Percentiles rank a stretch among this genome's conserved stretches.
Conservation (phyloP, 37 sponge, comb jelly and placozoan genomes). For the Spongia lamella region DNA sequence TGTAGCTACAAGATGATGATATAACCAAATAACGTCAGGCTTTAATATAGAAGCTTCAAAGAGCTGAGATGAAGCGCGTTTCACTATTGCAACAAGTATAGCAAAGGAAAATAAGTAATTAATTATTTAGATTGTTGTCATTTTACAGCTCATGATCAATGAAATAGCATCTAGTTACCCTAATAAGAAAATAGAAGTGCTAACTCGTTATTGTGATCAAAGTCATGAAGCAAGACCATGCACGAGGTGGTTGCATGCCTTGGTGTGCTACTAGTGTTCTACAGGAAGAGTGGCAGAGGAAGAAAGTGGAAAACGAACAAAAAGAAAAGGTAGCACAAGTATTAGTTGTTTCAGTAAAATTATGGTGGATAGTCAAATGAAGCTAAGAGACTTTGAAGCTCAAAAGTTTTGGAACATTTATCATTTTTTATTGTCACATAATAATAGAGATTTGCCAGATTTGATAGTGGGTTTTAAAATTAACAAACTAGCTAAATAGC, state of each 20-base stretch:
- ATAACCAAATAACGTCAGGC: conserved; percentile 39
- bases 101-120: conserved; percentile 53
- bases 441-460: too few relatives aligned
- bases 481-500: too few relatives aligned
- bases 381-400: too few relatives aligned
- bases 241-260: too few relatives aligned
- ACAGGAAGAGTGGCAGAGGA: conserved; percentile 78
- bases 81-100: conserved; percentile 70
- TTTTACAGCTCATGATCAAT: conserved; percentile 72
- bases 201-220: conserved; percentile 72
- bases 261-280: background rate
- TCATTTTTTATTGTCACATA: too few relatives aligned
- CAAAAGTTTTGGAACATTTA: too few relatives aligned
- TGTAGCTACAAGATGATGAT: conserved; percentile 53
- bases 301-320: conserved; percentile 77
- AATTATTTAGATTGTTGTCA: background rate
- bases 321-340: conserved; percentile 89
- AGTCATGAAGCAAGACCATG: conserved; percentile 66
- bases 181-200: conserved; percentile 88
- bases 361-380: too few relatives aligned
- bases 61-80: conserved; percentile 72
- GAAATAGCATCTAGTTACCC: conserved; percentile 95
- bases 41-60: conserved; percentile 55
- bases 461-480: too few relatives aligned
- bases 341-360: too few relatives aligned